phyloP scores from a whole-genome alignment of 2,888 invertebrate genomes.

The Meiosimyza decipiens region DNA sequence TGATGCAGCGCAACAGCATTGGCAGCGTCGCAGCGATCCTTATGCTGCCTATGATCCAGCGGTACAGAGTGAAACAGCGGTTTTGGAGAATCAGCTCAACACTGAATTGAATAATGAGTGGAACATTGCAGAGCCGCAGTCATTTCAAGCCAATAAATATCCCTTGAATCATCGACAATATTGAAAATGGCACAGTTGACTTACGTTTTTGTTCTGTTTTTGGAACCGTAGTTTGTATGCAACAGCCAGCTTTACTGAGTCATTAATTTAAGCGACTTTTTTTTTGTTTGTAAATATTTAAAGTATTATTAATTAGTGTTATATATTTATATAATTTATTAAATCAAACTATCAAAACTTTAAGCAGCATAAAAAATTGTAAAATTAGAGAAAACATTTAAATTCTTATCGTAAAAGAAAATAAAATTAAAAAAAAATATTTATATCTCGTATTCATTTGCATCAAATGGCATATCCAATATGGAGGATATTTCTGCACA shows the following conservation, averaged over 20 bases:
- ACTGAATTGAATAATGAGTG: constrained; percentile 23
- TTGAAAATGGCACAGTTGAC: constrained; percentile 11
- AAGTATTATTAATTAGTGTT: not conserved
- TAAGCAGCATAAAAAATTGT: too few relatives aligned
- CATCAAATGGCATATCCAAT: too few relatives aligned
- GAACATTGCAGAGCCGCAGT: constrained; percentile 38
- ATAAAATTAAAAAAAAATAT: too few relatives aligned
- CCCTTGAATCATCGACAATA: constrained; percentile 47
- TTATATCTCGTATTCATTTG: too few relatives aligned
- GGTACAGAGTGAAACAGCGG: constrained; percentile 41
- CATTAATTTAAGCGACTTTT: not conserved
- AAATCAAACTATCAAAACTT: too few relatives aligned
- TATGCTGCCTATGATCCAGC: constrained; percentile 53
- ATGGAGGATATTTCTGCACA: too few relatives aligned
- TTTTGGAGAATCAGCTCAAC: constrained; percentile 45
- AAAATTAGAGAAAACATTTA: too few relatives aligned
- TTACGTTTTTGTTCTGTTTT: not conserved
- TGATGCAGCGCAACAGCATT: constrained; percentile 37
- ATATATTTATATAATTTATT: too few relatives aligned
- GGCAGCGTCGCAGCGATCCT: constrained; percentile 60
- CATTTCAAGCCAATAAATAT: constrained; percentile 46
- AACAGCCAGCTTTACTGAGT: not conserved
- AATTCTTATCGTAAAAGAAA: too few relatives aligned
- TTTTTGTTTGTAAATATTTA: not conserved
- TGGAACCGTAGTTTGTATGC: not conserved